phyloP scores from a whole-genome alignment of 2,888 invertebrate genomes.

The Drosophila atroscutellata region DNA sequence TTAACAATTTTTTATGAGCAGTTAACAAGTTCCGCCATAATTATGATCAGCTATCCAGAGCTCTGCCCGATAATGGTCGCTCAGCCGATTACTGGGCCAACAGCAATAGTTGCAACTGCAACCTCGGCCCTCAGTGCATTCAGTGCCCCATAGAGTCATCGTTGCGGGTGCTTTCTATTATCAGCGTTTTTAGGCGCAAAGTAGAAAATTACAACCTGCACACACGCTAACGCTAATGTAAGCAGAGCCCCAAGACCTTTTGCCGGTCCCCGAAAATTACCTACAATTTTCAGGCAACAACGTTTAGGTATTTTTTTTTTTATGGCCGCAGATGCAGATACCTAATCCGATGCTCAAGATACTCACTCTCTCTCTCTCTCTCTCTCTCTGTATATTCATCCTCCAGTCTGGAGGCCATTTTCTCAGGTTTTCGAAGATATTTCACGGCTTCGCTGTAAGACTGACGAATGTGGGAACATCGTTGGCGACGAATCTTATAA shows the following conservation, averaged over 20 bases:
- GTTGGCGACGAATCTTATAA: constrained; percentile 48
- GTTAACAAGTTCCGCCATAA: constrained; percentile 59
- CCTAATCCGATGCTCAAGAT: constrained; percentile 4
- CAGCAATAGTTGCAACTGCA: constrained; percentile 20
- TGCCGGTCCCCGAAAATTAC: constrained; percentile 62
- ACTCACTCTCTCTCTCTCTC: neutral
- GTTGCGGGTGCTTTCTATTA: constrained; percentile 37
- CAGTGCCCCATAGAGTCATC: constrained; percentile 28
- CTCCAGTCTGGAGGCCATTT: constrained; percentile 54
- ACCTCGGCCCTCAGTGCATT: constrained; percentile 12
- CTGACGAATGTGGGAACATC: constrained; percentile 71
- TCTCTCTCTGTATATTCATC: constrained; percentile 8
- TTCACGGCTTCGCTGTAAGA: constrained; percentile 28
- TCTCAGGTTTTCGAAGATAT: constrained; percentile 56
- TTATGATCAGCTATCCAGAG: constrained; percentile 37
- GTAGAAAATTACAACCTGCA: constrained; percentile 80
- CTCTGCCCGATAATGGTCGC: constrained; percentile 44
- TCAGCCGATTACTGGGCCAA: constrained; percentile 14
- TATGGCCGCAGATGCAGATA: constrained; percentile 9
- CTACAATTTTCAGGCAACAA: constrained; percentile 59
- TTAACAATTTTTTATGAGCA: constrained; percentile 54
- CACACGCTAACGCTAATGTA: constrained; percentile 68
- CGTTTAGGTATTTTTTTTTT: constrained; percentile 43
- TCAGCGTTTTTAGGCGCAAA: constrained; percentile 71
- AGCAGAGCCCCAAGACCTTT: constrained; percentile 48